Conservation (phyloP, 1,140 invertebrate species). For the Sipha flava region DNA sequence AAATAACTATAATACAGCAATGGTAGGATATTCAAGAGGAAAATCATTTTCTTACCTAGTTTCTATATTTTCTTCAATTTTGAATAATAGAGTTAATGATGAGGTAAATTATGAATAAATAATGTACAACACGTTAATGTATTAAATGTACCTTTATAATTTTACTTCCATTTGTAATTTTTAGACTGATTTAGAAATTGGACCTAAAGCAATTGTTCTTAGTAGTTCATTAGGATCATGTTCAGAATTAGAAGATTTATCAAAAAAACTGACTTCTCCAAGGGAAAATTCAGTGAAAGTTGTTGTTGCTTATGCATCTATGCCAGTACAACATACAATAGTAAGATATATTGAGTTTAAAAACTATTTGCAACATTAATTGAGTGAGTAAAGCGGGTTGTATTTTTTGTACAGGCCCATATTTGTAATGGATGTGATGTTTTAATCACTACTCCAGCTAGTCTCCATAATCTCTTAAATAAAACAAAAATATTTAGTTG, state of each 20-base stretch:
- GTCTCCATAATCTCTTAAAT: neutral
- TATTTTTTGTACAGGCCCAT: neutral
- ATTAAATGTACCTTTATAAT: neutral
- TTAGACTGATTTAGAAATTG: neutral
- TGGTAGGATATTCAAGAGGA: slow-evolving; percentile 18
- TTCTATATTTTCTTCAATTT: neutral
- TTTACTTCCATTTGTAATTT: neutral
- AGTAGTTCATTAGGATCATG: slow-evolving; percentile 15
- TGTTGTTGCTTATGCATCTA: neutral
- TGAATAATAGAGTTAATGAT: neutral
- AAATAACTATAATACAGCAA: neutral
- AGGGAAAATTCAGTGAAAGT: neutral
- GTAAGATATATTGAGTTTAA: neutral
- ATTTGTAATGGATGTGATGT: slow-evolving; percentile 20
- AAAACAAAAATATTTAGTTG: slow-evolving; percentile 8
- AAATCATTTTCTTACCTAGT: slow-evolving; percentile 9
- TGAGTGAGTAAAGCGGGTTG: too few species aligned
- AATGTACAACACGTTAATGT: neutral
- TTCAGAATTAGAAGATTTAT: neutral
- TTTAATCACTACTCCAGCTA: neutral
- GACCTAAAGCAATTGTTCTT: neutral
- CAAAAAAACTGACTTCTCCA: neutral
- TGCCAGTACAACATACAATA: neutral
- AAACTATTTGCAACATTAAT: neutral
- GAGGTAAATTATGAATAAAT: neutral